Base-by-base conservation (phyloP, 2,113 vertebrate genomes). In the Thalassarche chlororhynchos region DNA sequence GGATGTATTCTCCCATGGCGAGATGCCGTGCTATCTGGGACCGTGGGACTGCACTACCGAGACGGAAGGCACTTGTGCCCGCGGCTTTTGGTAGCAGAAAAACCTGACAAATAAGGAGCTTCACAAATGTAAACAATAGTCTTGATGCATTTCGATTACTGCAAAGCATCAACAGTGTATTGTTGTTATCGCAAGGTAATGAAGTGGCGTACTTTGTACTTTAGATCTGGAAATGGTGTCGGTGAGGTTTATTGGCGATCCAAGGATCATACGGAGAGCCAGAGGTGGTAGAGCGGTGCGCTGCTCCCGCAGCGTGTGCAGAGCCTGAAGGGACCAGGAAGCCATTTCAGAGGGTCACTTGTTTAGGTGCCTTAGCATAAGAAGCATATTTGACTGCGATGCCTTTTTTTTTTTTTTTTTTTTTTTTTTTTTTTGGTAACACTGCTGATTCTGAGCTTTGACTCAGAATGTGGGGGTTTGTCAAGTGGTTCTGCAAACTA, bases 201-300 rank as follows among this genome's bases (percentile, higher is more conserved):
- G 19, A 78, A 49, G 36, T 8, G 21, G 36, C 2, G 1, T 51
- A 8, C 42, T 75, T 55, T 0, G 2, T 61, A 5, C 46, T 44
- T 77, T 2, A 54, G 44, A 26, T 40, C 24, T 69, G 79, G 66
- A 76, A 60, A 31, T 36, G n/a, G 25, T 68, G 10, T 40, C 1
- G 5, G 17, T 28, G 78, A 87, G 18, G 16, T 57, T 47, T 31
- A 9, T 26, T 28, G 61, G 36, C 15, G 5, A 36, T 61, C 16
- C 17, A 8, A 4, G 28, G 62, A 21, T 60, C 9, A 6, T 1
- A 3, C 0, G 7, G 55, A 36, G 32, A 60, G 32, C 24, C 11
- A 7, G 46, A 36, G 28, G 31, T 1, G 12, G n/a, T 8, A 6
- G 12, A 23, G 25, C 0, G 0, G 3, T 34, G 40, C 7, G 47